These are phyloP conservation scores for Dendropsophus ebraccatus DNA, from an alignment of 2,113 vertebrate species.

Conservation along the genomic window DNA sequence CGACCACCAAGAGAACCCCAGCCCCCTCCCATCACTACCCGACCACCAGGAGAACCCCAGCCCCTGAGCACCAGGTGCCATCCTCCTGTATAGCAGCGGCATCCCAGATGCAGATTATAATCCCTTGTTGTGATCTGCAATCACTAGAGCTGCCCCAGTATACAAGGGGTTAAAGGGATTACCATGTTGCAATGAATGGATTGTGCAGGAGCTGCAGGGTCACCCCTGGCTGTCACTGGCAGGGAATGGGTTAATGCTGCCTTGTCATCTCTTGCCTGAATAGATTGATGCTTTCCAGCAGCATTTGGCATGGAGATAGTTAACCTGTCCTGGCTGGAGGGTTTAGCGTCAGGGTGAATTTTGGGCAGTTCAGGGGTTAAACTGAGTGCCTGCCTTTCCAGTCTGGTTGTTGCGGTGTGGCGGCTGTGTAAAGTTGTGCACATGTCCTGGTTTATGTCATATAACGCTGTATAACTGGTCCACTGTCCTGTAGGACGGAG, in stretches of 20 bases:
- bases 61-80: neutral
- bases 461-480: neutral
- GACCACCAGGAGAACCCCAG: too few relatives aligned
- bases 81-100: neutral
- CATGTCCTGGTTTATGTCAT: neutral
- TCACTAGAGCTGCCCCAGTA: neutral
- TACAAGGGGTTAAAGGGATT: neutral
- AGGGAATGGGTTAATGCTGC: neutral
- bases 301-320: too few relatives aligned
- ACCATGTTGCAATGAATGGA: neutral
- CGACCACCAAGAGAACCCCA: too few relatives aligned
- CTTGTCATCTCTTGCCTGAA: neutral
- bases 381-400: neutral
- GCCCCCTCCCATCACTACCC: too few relatives aligned
- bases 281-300: neutral
- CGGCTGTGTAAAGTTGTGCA: neutral
- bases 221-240: neutral
- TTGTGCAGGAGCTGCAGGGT: neutral
- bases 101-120: too few relatives aligned
- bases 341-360: neutral
- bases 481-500: neutral
- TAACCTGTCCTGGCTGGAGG: neutral
- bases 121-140: too few relatives aligned
- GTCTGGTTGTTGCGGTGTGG: neutral
- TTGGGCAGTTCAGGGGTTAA: conserved; percentile 4